Conservation (phyloP, 2,888 invertebrate genomes). For the Xylota sylvarum region DNA sequence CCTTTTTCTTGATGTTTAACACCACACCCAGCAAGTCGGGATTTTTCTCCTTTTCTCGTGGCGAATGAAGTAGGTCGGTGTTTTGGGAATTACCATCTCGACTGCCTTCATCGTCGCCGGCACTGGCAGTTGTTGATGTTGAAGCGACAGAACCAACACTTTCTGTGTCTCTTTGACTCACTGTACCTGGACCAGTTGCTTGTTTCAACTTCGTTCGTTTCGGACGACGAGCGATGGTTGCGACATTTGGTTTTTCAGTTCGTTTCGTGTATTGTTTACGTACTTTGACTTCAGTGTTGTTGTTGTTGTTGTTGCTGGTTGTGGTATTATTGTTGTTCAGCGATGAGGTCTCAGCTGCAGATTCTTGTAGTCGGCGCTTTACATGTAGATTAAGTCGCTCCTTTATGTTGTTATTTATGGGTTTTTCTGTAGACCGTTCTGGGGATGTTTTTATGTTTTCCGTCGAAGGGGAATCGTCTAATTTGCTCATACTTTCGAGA, state of each 20-base stretch:
- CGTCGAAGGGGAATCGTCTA: conserved; percentile 22
- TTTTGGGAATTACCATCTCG: conserved; percentile 78
- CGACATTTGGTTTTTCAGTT: conserved; percentile 75
- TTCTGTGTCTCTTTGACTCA: conserved; percentile 65
- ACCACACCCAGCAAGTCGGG: conserved; percentile 82
- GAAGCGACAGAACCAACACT: conserved; percentile 58
- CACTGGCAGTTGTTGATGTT: conserved; percentile 57
- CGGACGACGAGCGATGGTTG: conserved; percentile 64
- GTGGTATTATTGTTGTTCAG: conserved; percentile 36
- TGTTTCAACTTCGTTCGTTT: conserved; percentile 74
- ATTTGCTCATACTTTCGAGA: conserved; percentile 40
- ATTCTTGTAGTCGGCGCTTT: conserved; percentile 82
- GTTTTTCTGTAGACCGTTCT: conserved; percentile 77
- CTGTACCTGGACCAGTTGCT: conserved; percentile 66
- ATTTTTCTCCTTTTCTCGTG: conserved; percentile 82
- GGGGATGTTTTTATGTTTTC: conserved; percentile 78
- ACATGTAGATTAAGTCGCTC: conserved; percentile 83
- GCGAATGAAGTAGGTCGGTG: conserved; percentile 63
- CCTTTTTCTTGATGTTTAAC: conserved; percentile 82
- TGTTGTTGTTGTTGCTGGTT: conserved; percentile 49
- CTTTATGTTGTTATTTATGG: conserved; percentile 80
- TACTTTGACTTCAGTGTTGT: conserved; percentile 56
- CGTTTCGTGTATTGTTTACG: conserved; percentile 76
- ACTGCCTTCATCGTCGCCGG: conserved; percentile 79
- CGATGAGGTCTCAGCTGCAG: conserved; percentile 53